Evolutionary conservation across 2,113 vertebrate species (phyloP), one percentile per base, ranked within the genome.

Genomic region (Chiloscyllium plagiosum): DNA sequence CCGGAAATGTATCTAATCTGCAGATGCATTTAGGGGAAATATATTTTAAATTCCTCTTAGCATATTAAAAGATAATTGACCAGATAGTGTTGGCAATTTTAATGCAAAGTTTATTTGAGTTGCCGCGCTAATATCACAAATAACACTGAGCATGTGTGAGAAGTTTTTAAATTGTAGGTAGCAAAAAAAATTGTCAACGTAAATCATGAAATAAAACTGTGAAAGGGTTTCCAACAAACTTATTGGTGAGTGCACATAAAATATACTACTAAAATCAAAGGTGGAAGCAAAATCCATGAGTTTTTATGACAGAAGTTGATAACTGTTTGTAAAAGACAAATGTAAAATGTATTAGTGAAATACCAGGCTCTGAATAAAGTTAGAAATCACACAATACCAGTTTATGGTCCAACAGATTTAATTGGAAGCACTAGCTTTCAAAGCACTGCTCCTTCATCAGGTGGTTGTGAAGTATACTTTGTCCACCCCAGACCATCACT

Each of bases 31-130:
- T 68, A 8, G 29, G 66, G 89, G n/a, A 93, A 66, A 66, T 66
- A 93, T 68, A 93, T 66, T 93, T 93, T n/a, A 93, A 93, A 65
- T 93, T n/a, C 61, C 26, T 66, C 61, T 24, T 65, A 37, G n/a
- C 61, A 33, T 92, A 15, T 61, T 6, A 65, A 92, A 83, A 92
- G 26, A 33, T 65, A 92, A 92, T 92, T 92, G 52, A 92, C 33
- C 87, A 92, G 87, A n/a, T 65, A 65, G 4, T n/a, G 52, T n/a
- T 92, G 33, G 56, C 65, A 92, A 61, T n/a, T 65, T 29, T 65
- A 92, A 92, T 92, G 15, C 56, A 92, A 92, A 20, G 19, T 65
- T 65, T n/a, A 65, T 29, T 56, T 89, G 86, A 33, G 50, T 92
- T 92, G 52, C 56, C 15, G 29, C 20, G 1, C 87, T n/a, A n/a